A percentile compares a stretch with the other conserved stretches of the same genome.
These are phyloP conservation scores for Panagrolaimus sp. DNA, from an alignment of 1,140 invertebrate genomes.

Conservation along the genomic window DNA sequence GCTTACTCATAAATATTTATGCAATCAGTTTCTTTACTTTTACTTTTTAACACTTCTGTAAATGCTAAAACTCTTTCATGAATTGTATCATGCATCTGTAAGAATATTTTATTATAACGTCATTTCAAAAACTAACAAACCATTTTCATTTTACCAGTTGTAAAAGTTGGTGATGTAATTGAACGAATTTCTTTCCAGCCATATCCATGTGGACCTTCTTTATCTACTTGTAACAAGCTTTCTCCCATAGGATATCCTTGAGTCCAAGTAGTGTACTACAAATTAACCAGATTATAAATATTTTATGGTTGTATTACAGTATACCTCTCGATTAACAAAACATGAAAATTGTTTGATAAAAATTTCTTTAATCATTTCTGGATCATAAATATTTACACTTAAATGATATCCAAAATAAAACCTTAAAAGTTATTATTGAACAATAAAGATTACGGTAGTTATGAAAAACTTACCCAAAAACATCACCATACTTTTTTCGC, in stretches of 20 bases:
- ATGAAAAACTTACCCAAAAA: too few relatives aligned
- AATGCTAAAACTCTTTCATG: constrained; percentile 3
- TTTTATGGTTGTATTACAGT: too few relatives aligned
- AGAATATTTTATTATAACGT: not conserved
- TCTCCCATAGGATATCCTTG: not conserved
- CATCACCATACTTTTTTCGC: too few relatives aligned
- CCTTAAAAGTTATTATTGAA: not conserved
- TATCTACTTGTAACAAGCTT: not conserved
- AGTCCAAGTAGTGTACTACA: not conserved
- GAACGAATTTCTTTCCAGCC: constrained; percentile 18
- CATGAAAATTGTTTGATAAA: constrained; percentile 59
- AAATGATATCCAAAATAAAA: constrained; percentile 11
- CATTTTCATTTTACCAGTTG: constrained; percentile 16
- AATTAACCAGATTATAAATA: too few relatives aligned
- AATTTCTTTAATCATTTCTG: constrained; percentile 57
- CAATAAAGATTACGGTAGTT: too few relatives aligned
- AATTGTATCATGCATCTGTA: not conserved
- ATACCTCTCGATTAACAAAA: constrained; percentile 59
- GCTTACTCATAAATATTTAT: constrained; percentile 11
- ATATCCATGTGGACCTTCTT: not conserved
- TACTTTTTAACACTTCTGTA: not conserved
- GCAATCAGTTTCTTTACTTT: not conserved
- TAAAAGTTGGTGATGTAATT: constrained; percentile 8
- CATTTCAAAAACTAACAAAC: not conserved
- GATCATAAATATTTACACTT: constrained; percentile 54